Evolutionary conservation across 92 coral and sea anemone species (phyloP), one percentile per base, ranked within the genome.

Genomic region (Palythoa grandiflora): DNA sequence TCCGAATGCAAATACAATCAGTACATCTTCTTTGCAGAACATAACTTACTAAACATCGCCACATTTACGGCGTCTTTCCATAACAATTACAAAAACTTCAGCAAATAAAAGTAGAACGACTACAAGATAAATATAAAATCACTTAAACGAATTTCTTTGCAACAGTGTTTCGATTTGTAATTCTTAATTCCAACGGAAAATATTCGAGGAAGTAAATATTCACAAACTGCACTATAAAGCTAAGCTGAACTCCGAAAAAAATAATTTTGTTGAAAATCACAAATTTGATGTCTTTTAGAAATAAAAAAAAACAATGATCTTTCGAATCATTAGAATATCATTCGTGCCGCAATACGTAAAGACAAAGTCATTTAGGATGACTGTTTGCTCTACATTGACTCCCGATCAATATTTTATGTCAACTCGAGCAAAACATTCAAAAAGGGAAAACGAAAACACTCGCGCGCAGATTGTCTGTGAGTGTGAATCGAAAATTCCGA

Each of bases 341-440:
- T 66, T 44, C 60, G 66, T 21, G 86, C 75, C 60, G 21, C 86
- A 61, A 44, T 21, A 44, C 53, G 39, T 38, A 79, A 79, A 60
- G 84, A 48, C 38, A 79, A 79, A 60, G 84, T 68, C 38, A 79
- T 79, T 79, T 65, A 81, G 15, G 60, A 51, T 68, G 75, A 66
- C 75, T 68, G 28, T 47, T 20, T 47, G 44, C 75, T 81, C 61
- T 74, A 81, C 61, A 28, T 48, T 48, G 61, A 81, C 7, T 65
- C 60, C 61, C 57, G 86, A 81, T 81, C 47, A 81, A 81, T 81
- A 66, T 81, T 81, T 81, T 52, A 81, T 65, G 75, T 4, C 44
- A 68, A 81, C 61, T 66, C 52, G 21, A n/a, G 85, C 73, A 80
- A 80, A 21, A 80, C 38, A 80, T 50, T 13, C 1, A 38, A 51